A percentile compares a stretch with the other conserved stretches of the same genome.
Conservation (phyloP, 2,888 invertebrate genomes). For the Syrphus vitripennis region DNA sequence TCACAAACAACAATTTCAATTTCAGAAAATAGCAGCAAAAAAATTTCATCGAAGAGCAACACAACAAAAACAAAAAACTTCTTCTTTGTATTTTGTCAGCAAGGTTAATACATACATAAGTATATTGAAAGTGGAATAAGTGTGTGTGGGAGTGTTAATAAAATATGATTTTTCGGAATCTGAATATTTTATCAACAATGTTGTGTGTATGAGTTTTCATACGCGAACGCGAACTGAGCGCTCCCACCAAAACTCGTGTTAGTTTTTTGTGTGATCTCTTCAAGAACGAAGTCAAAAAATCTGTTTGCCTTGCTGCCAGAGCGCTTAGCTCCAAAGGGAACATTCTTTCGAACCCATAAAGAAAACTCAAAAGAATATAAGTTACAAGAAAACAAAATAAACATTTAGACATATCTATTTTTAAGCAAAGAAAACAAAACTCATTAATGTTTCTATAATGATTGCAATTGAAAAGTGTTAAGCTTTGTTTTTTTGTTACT, state of each 20-base stretch:
- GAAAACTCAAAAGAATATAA: conserved; percentile 8
- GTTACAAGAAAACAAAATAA: conserved; percentile 20
- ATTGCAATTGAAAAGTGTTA: background rate
- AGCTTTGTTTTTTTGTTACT: background rate
- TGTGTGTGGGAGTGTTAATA: background rate
- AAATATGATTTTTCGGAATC: background rate
- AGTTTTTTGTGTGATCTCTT: conserved; percentile 67
- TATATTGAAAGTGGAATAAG: background rate
- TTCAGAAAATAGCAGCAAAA: background rate
- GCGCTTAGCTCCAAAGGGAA: background rate
- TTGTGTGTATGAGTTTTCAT: conserved; percentile 14
- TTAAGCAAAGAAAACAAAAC: background rate
- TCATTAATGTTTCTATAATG: background rate
- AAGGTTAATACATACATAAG: background rate
- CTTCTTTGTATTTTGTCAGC: background rate
- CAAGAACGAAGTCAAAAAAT: conserved; percentile 54
- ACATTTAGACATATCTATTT: background rate
- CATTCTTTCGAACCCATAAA: background rate
- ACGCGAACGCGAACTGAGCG: background rate
- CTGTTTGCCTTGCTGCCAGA: background rate
- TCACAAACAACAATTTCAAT: background rate
- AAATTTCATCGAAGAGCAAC: background rate
- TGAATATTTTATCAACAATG: conserved; percentile 2
- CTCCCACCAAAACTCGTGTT: conserved; percentile 17
- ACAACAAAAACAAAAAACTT: background rate